Evolutionary conservation across 2,797 vertebrate genomes (phyloP).

Genomic region (Paedocypris micromegethes): DNA sequence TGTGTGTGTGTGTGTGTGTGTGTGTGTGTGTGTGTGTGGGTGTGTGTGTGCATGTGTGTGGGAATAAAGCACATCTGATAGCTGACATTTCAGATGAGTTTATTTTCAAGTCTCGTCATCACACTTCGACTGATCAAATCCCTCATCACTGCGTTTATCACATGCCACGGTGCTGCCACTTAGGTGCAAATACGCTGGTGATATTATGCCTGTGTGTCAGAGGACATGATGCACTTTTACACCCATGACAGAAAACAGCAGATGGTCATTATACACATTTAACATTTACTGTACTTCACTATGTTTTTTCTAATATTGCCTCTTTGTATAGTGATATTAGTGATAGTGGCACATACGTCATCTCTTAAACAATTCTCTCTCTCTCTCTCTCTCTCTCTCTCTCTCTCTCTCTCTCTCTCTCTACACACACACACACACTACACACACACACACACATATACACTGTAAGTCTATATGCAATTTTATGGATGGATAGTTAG

Average conservation of each 20-base stretch:
- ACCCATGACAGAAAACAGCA: slow-evolving; percentile 23
- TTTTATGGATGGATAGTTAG: neutral
- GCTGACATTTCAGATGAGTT: slow-evolving; percentile 37
- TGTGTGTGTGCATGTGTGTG: neutral
- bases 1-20: slow-evolving; percentile 1
- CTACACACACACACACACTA: too few species aligned
- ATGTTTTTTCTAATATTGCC: too few species aligned
- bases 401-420: too few species aligned
- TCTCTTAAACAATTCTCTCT: too few species aligned
- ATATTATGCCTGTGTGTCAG: slow-evolving; percentile 26
- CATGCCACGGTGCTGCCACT: slow-evolving; percentile 26
- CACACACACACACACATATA: too few species aligned
- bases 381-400: too few species aligned
- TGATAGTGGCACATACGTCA: too few species aligned
- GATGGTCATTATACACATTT: neutral
- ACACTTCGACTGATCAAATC: slow-evolving; percentile 36
- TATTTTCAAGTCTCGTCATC: slow-evolving; percentile 34
- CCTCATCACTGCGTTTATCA: slow-evolving; percentile 36
- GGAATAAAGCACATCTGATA: slow-evolving; percentile 16
- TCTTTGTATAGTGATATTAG: too few species aligned
- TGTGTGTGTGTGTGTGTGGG: neutral
- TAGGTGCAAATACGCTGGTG: slow-evolving; percentile 30
- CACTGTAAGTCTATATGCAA: neutral
- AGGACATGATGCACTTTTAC: slow-evolving; percentile 41
- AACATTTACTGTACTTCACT: too few species aligned